phyloP scores from a whole-genome alignment of 2,113 vertebrate species.

The Suricata suricatta region DNA sequence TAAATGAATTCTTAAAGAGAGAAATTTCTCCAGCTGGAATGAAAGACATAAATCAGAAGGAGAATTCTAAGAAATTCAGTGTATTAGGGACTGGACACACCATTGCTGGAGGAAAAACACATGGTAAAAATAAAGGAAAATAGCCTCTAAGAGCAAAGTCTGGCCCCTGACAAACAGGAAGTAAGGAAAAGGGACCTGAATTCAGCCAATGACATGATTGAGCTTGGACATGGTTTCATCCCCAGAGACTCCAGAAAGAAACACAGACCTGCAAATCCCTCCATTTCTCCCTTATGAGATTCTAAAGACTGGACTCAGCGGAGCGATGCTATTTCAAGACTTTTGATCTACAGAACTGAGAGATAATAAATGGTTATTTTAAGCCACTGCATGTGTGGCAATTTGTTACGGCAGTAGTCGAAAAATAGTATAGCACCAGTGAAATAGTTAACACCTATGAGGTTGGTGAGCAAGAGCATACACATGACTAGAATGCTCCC shows the following conservation, averaged over 20 bases:
- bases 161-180: background rate
- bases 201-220: background rate
- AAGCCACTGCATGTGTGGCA: background rate
- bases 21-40: background rate
- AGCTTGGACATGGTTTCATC: background rate
- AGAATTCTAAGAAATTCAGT: background rate
- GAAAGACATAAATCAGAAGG: background rate
- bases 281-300: background rate
- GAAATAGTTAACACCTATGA: background rate
- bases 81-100: too few relatives aligned
- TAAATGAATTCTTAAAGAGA: background rate
- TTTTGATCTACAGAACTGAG: background rate
- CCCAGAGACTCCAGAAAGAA: background rate
- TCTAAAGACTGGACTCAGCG: background rate
- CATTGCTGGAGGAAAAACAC: background rate
- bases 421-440: background rate
- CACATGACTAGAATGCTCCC: background rate
- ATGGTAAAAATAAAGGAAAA: background rate
- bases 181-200: background rate
- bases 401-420: background rate
- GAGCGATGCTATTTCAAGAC: background rate
- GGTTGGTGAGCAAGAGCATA: background rate
- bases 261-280: background rate
- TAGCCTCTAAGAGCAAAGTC: background rate
- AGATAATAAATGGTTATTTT: background rate